A percentile compares a stretch with the other conserved stretches of the same genome.
phyloP scores from a whole-genome alignment of 2,888 invertebrate species.

The Autographa pulchrina region DNA sequence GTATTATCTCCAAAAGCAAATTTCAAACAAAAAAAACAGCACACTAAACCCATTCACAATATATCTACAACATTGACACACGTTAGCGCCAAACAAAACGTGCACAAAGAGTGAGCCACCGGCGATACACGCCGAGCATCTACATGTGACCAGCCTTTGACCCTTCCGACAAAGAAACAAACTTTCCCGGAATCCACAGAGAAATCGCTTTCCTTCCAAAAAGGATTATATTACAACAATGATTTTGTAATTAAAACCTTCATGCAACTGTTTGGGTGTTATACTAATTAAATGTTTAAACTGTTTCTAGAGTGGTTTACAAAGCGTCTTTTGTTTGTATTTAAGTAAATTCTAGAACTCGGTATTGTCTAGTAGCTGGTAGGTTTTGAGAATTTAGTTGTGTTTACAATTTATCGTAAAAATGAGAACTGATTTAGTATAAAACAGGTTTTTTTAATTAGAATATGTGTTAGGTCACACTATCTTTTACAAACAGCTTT shows the following conservation, averaged over 20 bases:
- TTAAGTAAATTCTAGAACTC: background rate
- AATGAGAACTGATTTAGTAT: too few species aligned
- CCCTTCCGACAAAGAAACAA: background rate
- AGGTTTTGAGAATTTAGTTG: too few species aligned
- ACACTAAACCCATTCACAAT: too few species aligned
- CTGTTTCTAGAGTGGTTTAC: background rate
- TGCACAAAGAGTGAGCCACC: background rate
- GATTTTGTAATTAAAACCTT: conserved; percentile 27
- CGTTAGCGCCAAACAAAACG: background rate
- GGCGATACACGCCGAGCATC: background rate
- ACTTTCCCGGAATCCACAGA: background rate
- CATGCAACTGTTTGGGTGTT: conserved; percentile 12
- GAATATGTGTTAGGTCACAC: too few species aligned
- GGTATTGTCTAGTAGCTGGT: background rate
- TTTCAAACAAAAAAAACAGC: too few species aligned
- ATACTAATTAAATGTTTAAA: background rate
- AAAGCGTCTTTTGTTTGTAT: background rate
- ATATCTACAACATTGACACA: too few species aligned
- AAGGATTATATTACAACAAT: conserved; percentile 15
- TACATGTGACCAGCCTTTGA: background rate
- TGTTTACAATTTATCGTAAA: too few species aligned
- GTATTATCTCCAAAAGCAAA: too few species aligned
- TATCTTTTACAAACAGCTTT: too few species aligned
- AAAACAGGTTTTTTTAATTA: too few species aligned
- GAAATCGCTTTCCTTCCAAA: background rate